A percentile compares a stretch with the other conserved stretches of the same genome.
Evolutionary conservation across 2,888 invertebrate species (phyloP).

Genomic region (Cantharis nigra): DNA sequence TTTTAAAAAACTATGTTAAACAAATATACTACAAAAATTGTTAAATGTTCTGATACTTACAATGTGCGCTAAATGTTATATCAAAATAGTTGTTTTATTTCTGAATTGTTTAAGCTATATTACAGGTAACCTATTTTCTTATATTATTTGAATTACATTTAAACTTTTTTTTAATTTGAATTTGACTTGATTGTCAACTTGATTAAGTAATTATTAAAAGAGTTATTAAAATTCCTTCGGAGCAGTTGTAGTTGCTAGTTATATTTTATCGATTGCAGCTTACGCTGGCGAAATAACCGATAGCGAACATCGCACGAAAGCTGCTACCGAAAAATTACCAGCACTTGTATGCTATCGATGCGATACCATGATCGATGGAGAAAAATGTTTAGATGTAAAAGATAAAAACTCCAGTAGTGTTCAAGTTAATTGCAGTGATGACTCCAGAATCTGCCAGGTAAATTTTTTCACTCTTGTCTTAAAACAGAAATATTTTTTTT

Average conservation of each 20-base stretch:
- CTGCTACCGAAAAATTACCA: slow-evolving; percentile 76
- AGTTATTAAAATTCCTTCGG: background rate
- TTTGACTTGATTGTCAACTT: too few relatives aligned
- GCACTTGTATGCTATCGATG: slow-evolving; percentile 84
- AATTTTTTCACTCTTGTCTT: too few relatives aligned
- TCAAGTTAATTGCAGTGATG: slow-evolving; percentile 76
- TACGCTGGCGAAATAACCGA: slow-evolving; percentile 25
- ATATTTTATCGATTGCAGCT: slow-evolving; percentile 45
- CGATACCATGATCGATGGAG: slow-evolving; percentile 76
- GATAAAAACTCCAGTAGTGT: slow-evolving; percentile 64
- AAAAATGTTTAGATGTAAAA: slow-evolving; percentile 69
- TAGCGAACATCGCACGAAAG: slow-evolving; percentile 72
- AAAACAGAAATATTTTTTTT: too few relatives aligned
- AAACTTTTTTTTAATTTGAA: background rate
- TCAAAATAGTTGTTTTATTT: background rate
- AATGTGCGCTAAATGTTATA: background rate
- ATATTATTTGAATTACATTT: too few relatives aligned
- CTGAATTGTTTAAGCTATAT: background rate
- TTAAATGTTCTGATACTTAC: background rate
- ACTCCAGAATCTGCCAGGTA: slow-evolving; percentile 80
- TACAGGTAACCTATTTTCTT: background rate
- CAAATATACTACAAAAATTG: background rate
- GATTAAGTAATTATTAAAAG: background rate
- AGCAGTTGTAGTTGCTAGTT: slow-evolving; percentile 21
- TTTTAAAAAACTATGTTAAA: background rate